A percentile compares a stretch with the other conserved stretches of the same genome.
Evolutionary conservation across 1,140 invertebrate species (phyloP).

Genomic region (Lordiphosa stackelbergi): DNA sequence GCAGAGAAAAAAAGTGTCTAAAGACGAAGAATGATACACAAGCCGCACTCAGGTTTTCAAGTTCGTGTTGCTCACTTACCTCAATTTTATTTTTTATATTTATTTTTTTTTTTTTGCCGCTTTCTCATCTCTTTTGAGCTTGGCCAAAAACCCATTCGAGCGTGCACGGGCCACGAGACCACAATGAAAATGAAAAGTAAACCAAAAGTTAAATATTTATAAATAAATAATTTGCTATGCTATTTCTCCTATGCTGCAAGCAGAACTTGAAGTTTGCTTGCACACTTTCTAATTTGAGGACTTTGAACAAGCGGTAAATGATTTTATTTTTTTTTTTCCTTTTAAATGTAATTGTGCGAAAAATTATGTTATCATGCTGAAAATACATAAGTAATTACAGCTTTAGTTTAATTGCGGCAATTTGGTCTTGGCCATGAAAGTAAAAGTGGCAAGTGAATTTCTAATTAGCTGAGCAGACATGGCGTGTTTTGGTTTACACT

Average conservation of each 20-base stretch:
- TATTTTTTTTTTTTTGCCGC: slow-evolving; percentile 26
- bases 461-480: slow-evolving; percentile 19
- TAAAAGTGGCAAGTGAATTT: slow-evolving; percentile 51
- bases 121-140: slow-evolving; percentile 52
- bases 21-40: slow-evolving; percentile 13
- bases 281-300: slow-evolving; percentile 58
- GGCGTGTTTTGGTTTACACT: slow-evolving; percentile 33
- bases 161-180: slow-evolving; percentile 30
- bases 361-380: not conserved
- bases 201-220: slow-evolving; percentile 7
- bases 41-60: slow-evolving; percentile 1
- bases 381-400: slow-evolving; percentile 11
- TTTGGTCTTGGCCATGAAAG: slow-evolving; percentile 41
- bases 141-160: slow-evolving; percentile 40
- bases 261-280: slow-evolving; percentile 37
- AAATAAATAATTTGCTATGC: slow-evolving; percentile 23
- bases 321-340: not conserved
- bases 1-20: slow-evolving; percentile 4
- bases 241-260: slow-evolving; percentile 32
- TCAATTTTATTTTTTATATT: slow-evolving; percentile 24
- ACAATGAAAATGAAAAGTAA: slow-evolving; percentile 43
- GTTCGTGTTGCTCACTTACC: slow-evolving; percentile 31
- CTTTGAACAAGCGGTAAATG: slow-evolving; percentile 2
- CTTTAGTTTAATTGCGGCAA: slow-evolving; percentile 44
- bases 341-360: slow-evolving; percentile 10